Conservation (phyloP, 2,888 invertebrate genomes). For the Camponotus fellah region DNA sequence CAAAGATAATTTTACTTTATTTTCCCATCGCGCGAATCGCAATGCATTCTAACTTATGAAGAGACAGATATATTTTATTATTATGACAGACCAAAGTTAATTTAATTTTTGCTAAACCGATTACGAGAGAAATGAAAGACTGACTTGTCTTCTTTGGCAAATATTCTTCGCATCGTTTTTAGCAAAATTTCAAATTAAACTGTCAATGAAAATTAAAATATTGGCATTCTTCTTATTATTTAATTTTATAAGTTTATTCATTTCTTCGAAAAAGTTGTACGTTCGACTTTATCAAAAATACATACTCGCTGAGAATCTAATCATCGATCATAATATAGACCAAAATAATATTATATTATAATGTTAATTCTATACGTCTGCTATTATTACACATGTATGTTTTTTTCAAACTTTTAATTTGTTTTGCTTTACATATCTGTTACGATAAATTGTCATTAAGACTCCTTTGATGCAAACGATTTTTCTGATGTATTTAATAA, state of each 20-base stretch:
- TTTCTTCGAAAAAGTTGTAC: not conserved
- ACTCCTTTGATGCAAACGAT: constrained; percentile 7
- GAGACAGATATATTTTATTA: constrained; percentile 28
- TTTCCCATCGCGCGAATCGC: not conserved
- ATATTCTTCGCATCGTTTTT: constrained; percentile 62
- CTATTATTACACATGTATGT: not conserved
- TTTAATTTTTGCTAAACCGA: constrained; percentile 36
- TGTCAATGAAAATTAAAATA: constrained; percentile 59
- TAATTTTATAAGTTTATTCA: constrained; percentile 13
- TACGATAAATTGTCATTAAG: constrained; percentile 23
- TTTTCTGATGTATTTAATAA: not conserved
- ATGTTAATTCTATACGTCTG: constrained; percentile 21
- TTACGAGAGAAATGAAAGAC: constrained; percentile 63
- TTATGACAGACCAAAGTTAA: constrained; percentile 40
- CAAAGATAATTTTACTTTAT: constrained; percentile 17
- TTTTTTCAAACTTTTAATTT: constrained; percentile 35
- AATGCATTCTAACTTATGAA: constrained; percentile 42
- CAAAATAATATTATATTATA: constrained; percentile 25
- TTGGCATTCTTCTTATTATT: constrained; percentile 56
- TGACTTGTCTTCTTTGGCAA: constrained; percentile 70
- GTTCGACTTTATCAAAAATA: constrained; percentile 29
- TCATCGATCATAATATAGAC: not conserved
- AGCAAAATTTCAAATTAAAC: constrained; percentile 61
- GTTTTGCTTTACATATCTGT: not conserved
- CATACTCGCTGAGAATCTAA: not conserved